Evolutionary conservation across 35 echinoderm and acorn worm species (phyloP), one percentile per base, ranked within the genome.

Genomic region (Acanthaster planci): DNA sequence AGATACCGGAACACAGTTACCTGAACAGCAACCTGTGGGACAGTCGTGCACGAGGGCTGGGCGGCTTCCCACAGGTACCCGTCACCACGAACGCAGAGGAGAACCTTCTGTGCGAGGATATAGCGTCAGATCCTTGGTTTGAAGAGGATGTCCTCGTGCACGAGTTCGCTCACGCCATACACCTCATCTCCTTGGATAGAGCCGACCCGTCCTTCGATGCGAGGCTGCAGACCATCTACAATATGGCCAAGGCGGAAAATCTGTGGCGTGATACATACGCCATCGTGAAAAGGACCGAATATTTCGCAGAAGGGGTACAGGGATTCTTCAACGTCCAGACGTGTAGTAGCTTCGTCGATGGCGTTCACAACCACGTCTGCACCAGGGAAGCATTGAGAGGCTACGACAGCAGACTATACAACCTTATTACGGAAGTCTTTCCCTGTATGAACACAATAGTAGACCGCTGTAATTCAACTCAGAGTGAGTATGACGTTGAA

Each of bases 1-100:
- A 93, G 80, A 84, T 97, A 27, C 94, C 94, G 8, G 94, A 97
- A 67, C 91, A 97, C 57, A 80, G 85, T 0, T 81, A 87, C 59
- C 75, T 97, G 22, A 78, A 78, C 36, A 40, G 32, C 0, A 68
- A 67, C 5, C 80, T 76, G 34, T 85, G 77, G 30, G 78, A 90
- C 55, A 37, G 38, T 17, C 40, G 87, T 10, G 83, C 83, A 5
- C 35, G 87, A 0, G 87, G 92, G 16, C 31, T 94, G 0, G 92
- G 92, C 1, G 92, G 87, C 14, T 82, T 84, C 1, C 77, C 23
- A 1, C 8, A 60, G 3, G 85, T 57, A 16, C 92, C 92, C 18
- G 77, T 94, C 27, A 82, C 87, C 14, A 68, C 58, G 22, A 40
- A 29, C 34, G 88, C 76, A 6, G 92, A 94, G 67, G 92, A 94